Evolutionary conservation across 2,888 invertebrate genomes (phyloP), one percentile per base, ranked within the genome.

Genomic region (Helicoverpa assulta): DNA sequence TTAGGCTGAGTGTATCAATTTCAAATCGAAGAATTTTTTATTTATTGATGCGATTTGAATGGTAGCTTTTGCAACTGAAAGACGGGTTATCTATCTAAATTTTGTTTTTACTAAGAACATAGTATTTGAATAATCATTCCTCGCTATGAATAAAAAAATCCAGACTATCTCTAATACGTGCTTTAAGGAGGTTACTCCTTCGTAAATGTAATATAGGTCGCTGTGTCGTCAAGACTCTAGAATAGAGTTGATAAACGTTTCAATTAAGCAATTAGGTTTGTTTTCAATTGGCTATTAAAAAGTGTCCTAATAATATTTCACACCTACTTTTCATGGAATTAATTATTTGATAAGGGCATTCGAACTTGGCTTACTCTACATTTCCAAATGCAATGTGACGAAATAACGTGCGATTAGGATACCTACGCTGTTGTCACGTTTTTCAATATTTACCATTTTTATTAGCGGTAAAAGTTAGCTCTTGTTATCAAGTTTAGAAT

Each of bases 361-460:
- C 19, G 76, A 80, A 60, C 72, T 76, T 80, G 77, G 26, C 77
- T 70, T 77, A 70, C 80, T 76, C 63, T 70, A 65, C 76, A 70
- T 80, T 80, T 62, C 58, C 61, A 55, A 80, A 80, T 29, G 21
- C 21, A 73, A 62, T 10, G 19, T 80, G 76, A 63, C 65, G 72
- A 80, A 77, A 77, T 66, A 29, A 62, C 58, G 53, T 4, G 26
- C 60, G 76, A 76, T 76, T 80, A 80, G 76, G 62, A 50, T 55
- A 43, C 65, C 14, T 26, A 58, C 18, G 29, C 56, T 56, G 47
- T 43, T 47, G 80, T 70, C 80, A 76, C 52, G 69, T 70, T 61
- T 62, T 57, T 14, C 43, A 5, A 16, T 62, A 51, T 75, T 75
- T 55, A 66, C 52, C 21, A 55, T 29, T 43, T 6, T 26, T 18